Evolutionary conservation across 1,140 invertebrate species (phyloP), one percentile per base, ranked within the genome.

Genomic region (Ridgeia piscesae): DNA sequence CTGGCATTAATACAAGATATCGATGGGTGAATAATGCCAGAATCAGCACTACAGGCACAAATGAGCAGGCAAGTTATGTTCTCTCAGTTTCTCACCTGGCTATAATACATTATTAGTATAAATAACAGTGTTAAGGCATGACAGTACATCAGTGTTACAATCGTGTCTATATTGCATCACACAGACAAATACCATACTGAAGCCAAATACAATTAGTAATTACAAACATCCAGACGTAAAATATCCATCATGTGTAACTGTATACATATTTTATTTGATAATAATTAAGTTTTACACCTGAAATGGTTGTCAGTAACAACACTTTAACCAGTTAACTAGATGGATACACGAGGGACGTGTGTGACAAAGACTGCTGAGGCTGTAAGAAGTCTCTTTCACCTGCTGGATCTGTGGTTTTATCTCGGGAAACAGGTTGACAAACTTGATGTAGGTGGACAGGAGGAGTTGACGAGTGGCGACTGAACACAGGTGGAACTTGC

Each of bases 381-480:
- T 14, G 58, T 77, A 21, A 77, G 8, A 14, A 33, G 58, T 31
- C 35, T 6, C 95, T n/a, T n/a, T 94, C 94, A 97, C 98, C 95
- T 99, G 98, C 96, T 99, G 99, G 92, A 99, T 99, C 94, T 99
- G 98, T 92, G 96, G 97, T 96, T 99, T 98, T 94, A 99, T 99
- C 97, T 99, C 99, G 48, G 99, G 99, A 96, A 99, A 99, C 33
- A 99, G 96, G 97, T 99, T 99, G 92, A 99, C 98, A 96, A 99
- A 99, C 96, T 99, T 99, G 92, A 99, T 99, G 94, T 99, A 99
- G 0, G 99, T 99, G 34, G 99, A 99, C 35, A 99, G 97, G 33
- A 99, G 96, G 14, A 99, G 96, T 92, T 99, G 99, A 94, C 99
- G 97, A 1, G 99, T 99, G 96, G 98, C 98, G 90, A 99, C 98